Conservation (phyloP, 2,113 vertebrate genomes). For the Pungitius pungitius region DNA sequence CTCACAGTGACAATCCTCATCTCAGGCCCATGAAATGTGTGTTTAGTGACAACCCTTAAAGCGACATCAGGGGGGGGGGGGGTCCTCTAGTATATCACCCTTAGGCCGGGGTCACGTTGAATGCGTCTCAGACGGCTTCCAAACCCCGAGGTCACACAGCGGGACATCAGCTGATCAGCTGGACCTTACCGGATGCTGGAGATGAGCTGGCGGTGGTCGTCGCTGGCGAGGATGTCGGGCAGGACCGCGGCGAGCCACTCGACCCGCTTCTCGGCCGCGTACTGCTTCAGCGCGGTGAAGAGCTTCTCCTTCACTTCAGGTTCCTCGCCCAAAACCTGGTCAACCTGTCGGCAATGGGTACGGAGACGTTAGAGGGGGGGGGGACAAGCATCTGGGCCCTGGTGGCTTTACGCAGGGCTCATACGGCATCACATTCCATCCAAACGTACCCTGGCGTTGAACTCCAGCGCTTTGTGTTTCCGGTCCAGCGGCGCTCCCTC, state of each 20-base stretch:
- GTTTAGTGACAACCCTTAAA: slow-evolving; percentile 37
- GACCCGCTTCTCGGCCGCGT: slow-evolving; percentile 88
- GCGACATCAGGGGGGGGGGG: slow-evolving; percentile 6
- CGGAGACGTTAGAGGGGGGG: background rate
- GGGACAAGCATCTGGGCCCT: no score
- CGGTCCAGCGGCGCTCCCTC: slow-evolving; percentile 80
- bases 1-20: slow-evolving; percentile 39
- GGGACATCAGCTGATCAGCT: no score
- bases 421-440: background rate
- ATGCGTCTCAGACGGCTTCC: no score
- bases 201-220: slow-evolving; percentile 87
- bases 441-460: slow-evolving; percentile 87
- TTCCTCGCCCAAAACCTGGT: slow-evolving; percentile 87
- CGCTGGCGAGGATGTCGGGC: slow-evolving; percentile 83
- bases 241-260: slow-evolving; percentile 90
- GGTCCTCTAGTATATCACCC: no score
- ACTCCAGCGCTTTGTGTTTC: slow-evolving; percentile 91
- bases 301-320: slow-evolving; percentile 88
- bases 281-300: slow-evolving; percentile 89
- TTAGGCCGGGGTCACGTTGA: no score
- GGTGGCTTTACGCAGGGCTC: background rate
- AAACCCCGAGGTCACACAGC: no score
- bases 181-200: slow-evolving; percentile 95
- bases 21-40: background rate
- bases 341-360: slow-evolving; percentile 81